These are phyloP conservation scores for Catagonus wagneri DNA, from an alignment of 2,113 vertebrate species.

Conservation along the genomic window DNA sequence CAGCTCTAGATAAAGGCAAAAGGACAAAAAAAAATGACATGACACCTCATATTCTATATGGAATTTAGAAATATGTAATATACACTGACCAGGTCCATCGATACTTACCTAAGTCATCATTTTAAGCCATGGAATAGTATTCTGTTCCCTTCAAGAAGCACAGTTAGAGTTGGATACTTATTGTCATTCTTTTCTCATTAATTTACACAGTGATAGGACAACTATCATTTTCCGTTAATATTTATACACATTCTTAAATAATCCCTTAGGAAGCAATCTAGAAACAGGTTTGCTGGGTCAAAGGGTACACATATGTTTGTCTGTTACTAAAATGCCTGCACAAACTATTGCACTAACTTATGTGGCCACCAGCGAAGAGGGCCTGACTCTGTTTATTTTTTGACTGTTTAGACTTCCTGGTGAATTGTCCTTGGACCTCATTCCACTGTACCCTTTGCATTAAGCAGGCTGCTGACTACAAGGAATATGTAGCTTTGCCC, in stretches of 20 bases:
- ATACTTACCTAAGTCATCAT: neutral
- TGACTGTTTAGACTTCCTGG: neutral
- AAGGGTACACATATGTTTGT: neutral
- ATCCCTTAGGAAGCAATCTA: neutral
- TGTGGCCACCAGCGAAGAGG: neutral
- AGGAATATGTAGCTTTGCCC: neutral
- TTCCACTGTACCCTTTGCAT: neutral
- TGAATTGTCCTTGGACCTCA: neutral
- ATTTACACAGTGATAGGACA: neutral
- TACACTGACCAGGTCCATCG: neutral
- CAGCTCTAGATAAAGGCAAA: no score
- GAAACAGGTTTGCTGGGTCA: neutral
- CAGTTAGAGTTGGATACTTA: neutral
- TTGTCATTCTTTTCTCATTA: slow-evolving; percentile 9
- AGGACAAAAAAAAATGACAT: neutral
- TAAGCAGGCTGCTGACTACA: neutral
- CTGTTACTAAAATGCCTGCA: neutral
- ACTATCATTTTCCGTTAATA: neutral
- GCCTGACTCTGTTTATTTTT: neutral
- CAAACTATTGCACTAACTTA: neutral
- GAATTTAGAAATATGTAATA: neutral
- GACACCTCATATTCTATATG: neutral
- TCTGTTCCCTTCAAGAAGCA: neutral
- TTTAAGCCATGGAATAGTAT: neutral
- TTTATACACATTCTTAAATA: neutral